Evolutionary conservation across 2,888 invertebrate genomes (phyloP).

Genomic region (Azorinus chamasolen): DNA sequence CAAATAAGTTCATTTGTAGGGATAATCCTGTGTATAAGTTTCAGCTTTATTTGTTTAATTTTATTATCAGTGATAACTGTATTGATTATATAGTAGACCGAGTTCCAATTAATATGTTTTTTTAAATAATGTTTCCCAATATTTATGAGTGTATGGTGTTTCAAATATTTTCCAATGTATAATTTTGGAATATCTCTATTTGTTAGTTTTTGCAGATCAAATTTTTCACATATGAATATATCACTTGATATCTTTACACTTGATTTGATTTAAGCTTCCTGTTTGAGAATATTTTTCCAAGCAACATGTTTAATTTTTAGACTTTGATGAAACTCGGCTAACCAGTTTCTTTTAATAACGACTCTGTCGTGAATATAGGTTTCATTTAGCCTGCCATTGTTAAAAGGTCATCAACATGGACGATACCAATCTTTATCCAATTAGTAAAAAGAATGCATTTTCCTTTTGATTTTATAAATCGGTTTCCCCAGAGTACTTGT

Average conservation of each 20-base stretch:
- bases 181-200: background rate
- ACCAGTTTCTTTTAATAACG: slow-evolving; percentile 4
- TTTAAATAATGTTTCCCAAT: background rate
- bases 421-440: too few species aligned
- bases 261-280: background rate
- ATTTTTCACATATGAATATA: background rate
- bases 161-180: background rate
- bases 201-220: background rate
- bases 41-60: background rate
- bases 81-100: background rate
- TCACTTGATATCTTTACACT: background rate
- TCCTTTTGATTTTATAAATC: slow-evolving; percentile 4
- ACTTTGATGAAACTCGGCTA: background rate
- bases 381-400: too few species aligned
- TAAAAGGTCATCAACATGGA: too few species aligned
- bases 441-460: background rate
- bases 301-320: background rate
- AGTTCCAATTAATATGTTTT: slow-evolving; percentile 1
- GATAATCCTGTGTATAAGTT: background rate
- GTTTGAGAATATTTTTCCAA: background rate
- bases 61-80: background rate
- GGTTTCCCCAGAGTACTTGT: background rate
- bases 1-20: background rate
- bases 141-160: background rate
- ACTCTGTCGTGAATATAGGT: too few species aligned